A percentile compares a stretch with the other conserved stretches of the same genome.
phyloP scores from a whole-genome alignment of 2,113 vertebrate genomes.

The Phrynosoma platyrhinos region DNA sequence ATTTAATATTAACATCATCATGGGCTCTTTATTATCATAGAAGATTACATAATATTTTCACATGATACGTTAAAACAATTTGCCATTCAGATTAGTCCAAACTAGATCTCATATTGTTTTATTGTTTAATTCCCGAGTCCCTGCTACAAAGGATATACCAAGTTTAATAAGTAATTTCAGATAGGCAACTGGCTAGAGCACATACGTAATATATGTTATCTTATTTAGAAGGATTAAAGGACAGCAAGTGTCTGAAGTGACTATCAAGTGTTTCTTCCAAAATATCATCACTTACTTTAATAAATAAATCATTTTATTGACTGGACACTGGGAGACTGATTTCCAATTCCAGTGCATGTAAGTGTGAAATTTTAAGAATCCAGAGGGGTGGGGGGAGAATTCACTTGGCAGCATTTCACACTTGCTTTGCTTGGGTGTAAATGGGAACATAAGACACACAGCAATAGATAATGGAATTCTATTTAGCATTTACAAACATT shows the following conservation, averaged over 20 bases:
- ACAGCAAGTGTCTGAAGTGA: conserved; percentile 4
- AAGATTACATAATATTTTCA: not conserved
- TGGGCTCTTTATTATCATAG: not conserved
- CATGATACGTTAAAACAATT: not conserved
- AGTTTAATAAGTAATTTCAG: not conserved
- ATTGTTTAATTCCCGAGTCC: not conserved
- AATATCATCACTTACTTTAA: conserved; percentile 4
- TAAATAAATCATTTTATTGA: conserved; percentile 20
- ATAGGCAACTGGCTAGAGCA: not conserved
- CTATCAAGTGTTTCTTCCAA: not conserved
- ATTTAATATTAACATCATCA: not conserved
- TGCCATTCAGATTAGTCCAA: not conserved
- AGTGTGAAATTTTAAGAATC: conserved; percentile 6
- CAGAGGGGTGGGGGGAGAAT: not conserved
- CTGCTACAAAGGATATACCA: not conserved
- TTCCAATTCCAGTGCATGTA: not conserved
- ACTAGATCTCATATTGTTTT: not conserved
- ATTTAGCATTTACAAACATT: not conserved
- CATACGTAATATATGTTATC: not conserved
- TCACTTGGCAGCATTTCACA: conserved; percentile 4
- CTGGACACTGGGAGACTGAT: not conserved
- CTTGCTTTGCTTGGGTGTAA: conserved; percentile 22
- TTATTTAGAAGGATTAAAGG: not conserved
- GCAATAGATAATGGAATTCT: not conserved
- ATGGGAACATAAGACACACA: not conserved